Evolutionary conservation across 2,113 vertebrate genomes (phyloP), one percentile per base, ranked within the genome.

Genomic region (Peromyscus californicus): DNA sequence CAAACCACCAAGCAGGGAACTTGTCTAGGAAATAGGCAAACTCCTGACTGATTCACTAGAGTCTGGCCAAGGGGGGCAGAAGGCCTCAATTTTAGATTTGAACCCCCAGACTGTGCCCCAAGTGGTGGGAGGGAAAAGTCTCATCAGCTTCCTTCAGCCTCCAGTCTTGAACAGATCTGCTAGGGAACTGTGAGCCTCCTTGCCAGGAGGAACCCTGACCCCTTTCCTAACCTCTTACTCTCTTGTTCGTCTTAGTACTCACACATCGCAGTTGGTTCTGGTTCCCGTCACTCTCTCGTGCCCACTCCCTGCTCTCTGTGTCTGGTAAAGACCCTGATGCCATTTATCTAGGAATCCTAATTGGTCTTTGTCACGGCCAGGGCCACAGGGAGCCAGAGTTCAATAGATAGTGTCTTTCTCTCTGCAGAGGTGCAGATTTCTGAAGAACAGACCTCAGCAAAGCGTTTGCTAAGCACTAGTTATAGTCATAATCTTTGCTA

Each of bases 71-170:
- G 82, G 69, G 78, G 78, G 78, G 74, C 29, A 76, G 91, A 94
- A 93, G 95, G 89, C 83, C 78, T 87, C 45, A 78, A 84, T 70
- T 93, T 91, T 69, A 87, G 69, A 93, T 87, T 65, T 93, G 98
- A 95, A 91, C 94, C 93, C 89, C 89, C 51, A 83, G 86, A 94
- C 94, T 72, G 92, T 59, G 67, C 54, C 89, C 80, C 51, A 74
- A 78, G 86, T 61, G 59, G 74, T 48, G 65, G 63, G 91, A 65
- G 67, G 63, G n/a, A 63, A 59, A 84, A 2, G 74, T n/a, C 69
- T 96, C 91, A 96, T 96, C 93, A 97, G 63, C 57, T 86, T 22
- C 29, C 29, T 7, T 36, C 21, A 33, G 72, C 92, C 84, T 82
- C 70, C 88, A 57, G 54, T 75, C 70, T 74, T 90, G 24, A 51